phyloP scores from a whole-genome alignment of 2,797 vertebrate genomes.

The Chaenodraco wilsoni region DNA sequence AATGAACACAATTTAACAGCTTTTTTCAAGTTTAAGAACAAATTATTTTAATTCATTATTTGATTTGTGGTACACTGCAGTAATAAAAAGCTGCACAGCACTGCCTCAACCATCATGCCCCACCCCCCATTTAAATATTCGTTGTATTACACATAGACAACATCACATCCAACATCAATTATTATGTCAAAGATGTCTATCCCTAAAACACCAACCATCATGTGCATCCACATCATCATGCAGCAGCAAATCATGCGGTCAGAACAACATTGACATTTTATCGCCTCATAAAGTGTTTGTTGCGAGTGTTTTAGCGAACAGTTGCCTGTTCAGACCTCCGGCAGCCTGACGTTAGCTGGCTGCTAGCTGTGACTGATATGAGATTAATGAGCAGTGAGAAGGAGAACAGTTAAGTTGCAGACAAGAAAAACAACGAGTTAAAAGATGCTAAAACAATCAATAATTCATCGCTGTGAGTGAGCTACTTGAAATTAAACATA shows the following conservation, averaged over 20 bases:
- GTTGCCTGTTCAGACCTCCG: background rate
- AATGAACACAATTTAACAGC: background rate
- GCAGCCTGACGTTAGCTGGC: background rate
- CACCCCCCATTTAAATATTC: background rate
- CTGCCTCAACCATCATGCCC: background rate
- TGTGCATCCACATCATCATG: background rate
- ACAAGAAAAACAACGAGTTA: background rate
- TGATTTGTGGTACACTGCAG: background rate
- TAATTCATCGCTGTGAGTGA: background rate
- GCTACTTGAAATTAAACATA: background rate
- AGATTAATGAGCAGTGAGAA: background rate
- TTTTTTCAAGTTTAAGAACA: background rate
- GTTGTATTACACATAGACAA: background rate
- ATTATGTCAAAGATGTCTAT: background rate
- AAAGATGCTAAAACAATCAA: background rate
- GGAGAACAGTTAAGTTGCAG: background rate
- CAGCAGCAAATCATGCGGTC: background rate
- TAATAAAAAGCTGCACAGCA: background rate
- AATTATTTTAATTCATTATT: background rate
- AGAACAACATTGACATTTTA: background rate
- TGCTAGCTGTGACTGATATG: constrained; percentile 10
- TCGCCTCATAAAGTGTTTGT: background rate
- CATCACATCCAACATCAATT: background rate
- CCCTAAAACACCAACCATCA: background rate
- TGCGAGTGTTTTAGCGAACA: background rate